A percentile compares a stretch with the other conserved stretches of the same genome.
Conservation (phyloP, 2,113 vertebrate species). For the Acanthisitta chloris region DNA sequence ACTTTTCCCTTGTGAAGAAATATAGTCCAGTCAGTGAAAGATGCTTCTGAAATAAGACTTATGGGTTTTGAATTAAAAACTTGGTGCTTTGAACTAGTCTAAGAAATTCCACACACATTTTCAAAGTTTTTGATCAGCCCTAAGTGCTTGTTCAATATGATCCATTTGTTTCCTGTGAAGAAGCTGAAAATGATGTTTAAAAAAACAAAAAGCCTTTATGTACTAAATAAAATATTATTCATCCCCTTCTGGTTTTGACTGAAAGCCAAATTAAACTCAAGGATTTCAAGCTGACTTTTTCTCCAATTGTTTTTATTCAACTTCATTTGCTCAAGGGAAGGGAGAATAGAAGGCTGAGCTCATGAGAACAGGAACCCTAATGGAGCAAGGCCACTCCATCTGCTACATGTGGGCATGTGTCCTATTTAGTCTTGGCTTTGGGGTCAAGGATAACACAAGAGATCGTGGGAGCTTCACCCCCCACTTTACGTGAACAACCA, state of each 20-base stretch:
- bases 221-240: slow-evolving; percentile 19
- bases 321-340: not conserved
- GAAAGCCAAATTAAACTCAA: slow-evolving; percentile 37
- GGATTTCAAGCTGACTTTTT: slow-evolving; percentile 16
- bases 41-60: not conserved
- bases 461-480: not conserved
- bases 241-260: slow-evolving; percentile 15
- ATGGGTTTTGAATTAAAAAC: not conserved
- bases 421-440: not conserved
- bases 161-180: not conserved
- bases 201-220: not conserved
- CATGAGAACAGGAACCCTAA: not conserved
- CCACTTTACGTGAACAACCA: not conserved
- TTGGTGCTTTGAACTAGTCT: not conserved
- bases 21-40: not conserved
- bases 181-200: not conserved
- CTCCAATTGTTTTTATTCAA: not conserved
- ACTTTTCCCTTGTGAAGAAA: not conserved
- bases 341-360: not conserved
- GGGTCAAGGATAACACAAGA: not conserved
- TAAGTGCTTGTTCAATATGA: not conserved
- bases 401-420: not conserved
- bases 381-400: not conserved
- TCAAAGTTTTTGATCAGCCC: not conserved
- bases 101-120: not conserved